These are phyloP conservation scores for Tachysurus vachellii DNA, from an alignment of 2,113 vertebrate genomes.

Conservation along the genomic window DNA sequence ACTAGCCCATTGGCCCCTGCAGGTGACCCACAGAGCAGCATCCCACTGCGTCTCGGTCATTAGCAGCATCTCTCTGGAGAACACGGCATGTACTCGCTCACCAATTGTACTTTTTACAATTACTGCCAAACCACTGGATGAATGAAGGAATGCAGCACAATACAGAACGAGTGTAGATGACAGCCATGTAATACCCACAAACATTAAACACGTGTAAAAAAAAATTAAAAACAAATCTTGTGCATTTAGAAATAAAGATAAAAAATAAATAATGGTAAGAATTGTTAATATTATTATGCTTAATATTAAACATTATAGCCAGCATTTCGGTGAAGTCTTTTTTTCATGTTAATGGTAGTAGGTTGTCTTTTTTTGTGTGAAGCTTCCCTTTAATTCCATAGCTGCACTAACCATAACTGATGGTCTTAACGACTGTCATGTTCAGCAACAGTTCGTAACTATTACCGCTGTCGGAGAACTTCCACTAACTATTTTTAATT, in stretches of 20 bases:
- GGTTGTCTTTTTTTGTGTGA: too few species aligned
- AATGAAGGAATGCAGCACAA: conserved; percentile 64
- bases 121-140: conserved; percentile 68
- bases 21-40: conserved; percentile 61
- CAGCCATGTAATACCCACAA: neutral
- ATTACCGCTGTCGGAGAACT: too few species aligned
- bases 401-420: too few species aligned
- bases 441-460: too few species aligned
- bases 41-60: conserved; percentile 69
- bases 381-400: too few species aligned
- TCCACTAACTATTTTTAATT: too few species aligned
- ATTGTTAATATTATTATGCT: neutral
- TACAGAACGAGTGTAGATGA: conserved; percentile 43
- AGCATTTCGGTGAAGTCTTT: neutral
- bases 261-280: neutral
- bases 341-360: neutral
- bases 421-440: too few species aligned
- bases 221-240: neutral
- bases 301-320: neutral
- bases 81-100: conserved; percentile 59
- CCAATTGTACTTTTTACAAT: conserved; percentile 60
- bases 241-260: too few species aligned
- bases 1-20: conserved; percentile 69
- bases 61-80: conserved; percentile 66
- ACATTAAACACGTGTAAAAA: neutral